phyloP scores from a whole-genome alignment of 2,888 invertebrate genomes.

The Trichacis sp. region DNA sequence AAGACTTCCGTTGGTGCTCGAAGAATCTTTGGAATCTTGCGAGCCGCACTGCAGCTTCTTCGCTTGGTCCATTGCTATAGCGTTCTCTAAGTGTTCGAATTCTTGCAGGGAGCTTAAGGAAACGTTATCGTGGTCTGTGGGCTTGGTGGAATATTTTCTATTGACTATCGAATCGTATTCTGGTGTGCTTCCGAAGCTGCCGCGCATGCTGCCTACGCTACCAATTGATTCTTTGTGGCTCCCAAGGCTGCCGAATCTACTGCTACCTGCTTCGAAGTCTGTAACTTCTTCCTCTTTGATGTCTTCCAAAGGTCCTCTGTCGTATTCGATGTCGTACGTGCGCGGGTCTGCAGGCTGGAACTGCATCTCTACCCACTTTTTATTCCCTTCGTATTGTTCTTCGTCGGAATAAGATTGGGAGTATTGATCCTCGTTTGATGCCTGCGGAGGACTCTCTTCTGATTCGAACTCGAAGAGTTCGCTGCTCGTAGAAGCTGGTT shows the following conservation, averaged over 20 bases:
- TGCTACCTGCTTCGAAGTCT: slow-evolving; percentile 82
- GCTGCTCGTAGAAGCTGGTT: slow-evolving; percentile 39
- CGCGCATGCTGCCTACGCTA: slow-evolving; percentile 82
- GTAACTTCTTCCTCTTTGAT: slow-evolving; percentile 93
- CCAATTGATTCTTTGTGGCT: slow-evolving; percentile 85
- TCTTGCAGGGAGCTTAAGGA: slow-evolving; percentile 94
- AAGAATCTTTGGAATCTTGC: slow-evolving; percentile 92
- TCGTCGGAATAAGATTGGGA: slow-evolving; percentile 65
- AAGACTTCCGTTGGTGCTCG: slow-evolving; percentile 85
- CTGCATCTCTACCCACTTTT: slow-evolving; percentile 92
- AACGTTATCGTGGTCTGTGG: slow-evolving; percentile 90
- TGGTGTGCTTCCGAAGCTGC: slow-evolving; percentile 91
- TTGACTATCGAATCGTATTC: slow-evolving; percentile 89
- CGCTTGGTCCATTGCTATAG: slow-evolving; percentile 82
- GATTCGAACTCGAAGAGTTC: slow-evolving; percentile 65
- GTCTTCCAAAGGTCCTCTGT: slow-evolving; percentile 87
- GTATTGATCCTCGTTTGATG: slow-evolving; percentile 63
- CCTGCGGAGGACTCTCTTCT: slow-evolving; percentile 65
- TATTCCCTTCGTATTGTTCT: slow-evolving; percentile 76
- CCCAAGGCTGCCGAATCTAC: slow-evolving; percentile 81
- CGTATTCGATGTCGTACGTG: slow-evolving; percentile 82
- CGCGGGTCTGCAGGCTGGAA: slow-evolving; percentile 78
- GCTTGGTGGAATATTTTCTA: slow-evolving; percentile 84
- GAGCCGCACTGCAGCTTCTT: slow-evolving; percentile 77
- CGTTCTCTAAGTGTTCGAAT: slow-evolving; percentile 91